Evolutionary conservation across 2,888 invertebrate species (phyloP).

Genomic region (Metallyticus violacea): DNA sequence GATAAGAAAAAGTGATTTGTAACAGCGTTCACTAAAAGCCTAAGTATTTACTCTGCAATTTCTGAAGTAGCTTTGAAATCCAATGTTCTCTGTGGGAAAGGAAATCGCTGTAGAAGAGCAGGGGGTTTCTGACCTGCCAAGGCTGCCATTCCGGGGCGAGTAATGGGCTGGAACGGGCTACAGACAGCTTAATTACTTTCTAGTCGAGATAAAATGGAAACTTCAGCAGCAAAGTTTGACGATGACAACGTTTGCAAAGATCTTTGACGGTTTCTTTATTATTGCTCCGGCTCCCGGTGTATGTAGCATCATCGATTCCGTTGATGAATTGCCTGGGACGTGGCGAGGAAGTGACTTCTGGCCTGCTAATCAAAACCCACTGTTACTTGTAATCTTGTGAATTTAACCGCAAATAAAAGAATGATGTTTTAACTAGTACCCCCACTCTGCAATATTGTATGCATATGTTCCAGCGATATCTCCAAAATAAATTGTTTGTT

Average conservation of each 20-base stretch:
- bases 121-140: too few relatives aligned
- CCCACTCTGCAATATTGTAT: too few relatives aligned
- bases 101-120: too few relatives aligned
- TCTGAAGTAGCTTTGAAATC: too few relatives aligned
- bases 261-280: background rate
- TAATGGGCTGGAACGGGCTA: background rate
- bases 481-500: too few relatives aligned
- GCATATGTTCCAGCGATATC: too few relatives aligned
- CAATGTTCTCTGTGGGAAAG: too few relatives aligned
- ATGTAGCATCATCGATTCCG: background rate
- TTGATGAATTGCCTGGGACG: background rate
- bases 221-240: background rate
- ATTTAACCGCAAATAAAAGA: too few relatives aligned
- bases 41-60: background rate
- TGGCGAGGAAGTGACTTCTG: too few relatives aligned
- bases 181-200: background rate
- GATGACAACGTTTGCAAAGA: background rate
- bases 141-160: background rate
- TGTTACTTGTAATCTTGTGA: too few relatives aligned
- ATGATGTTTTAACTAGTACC: too few relatives aligned
- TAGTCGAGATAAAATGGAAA: background rate
- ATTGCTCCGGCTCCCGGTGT: too few relatives aligned
- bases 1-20: background rate
- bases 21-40: background rate
- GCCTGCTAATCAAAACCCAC: background rate